A percentile compares a stretch with the other conserved stretches of the same genome.
phyloP scores from a whole-genome alignment of 2,888 invertebrate genomes.

The Neocrepidodera transversa region DNA sequence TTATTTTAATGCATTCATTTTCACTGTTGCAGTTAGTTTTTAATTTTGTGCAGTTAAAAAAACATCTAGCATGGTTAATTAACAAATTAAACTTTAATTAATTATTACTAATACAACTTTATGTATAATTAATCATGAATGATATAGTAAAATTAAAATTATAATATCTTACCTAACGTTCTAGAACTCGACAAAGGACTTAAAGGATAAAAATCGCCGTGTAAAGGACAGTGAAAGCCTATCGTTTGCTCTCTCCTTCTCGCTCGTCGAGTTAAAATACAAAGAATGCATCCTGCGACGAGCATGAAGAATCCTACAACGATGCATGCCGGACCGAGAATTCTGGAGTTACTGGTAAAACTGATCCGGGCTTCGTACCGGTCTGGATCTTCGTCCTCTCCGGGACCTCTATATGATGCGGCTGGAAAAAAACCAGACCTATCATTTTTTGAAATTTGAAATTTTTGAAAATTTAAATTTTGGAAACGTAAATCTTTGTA shows the following conservation, averaged over 20 bases:
- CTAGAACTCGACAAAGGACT: slow-evolving; percentile 67
- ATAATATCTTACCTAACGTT: slow-evolving; percentile 57
- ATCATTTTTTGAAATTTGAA: too few relatives aligned
- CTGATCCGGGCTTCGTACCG: slow-evolving; percentile 76
- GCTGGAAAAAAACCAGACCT: slow-evolving; percentile 61
- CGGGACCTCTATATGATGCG: slow-evolving; percentile 77
- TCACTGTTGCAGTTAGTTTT: neutral
- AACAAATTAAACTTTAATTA: too few relatives aligned
- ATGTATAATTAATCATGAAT: too few relatives aligned
- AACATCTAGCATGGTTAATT: too few relatives aligned
- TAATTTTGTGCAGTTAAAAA: neutral
- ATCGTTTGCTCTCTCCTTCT: slow-evolving; percentile 71
- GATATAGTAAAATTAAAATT: too few relatives aligned
- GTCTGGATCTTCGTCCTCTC: slow-evolving; percentile 75
- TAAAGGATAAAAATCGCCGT: slow-evolving; percentile 79
- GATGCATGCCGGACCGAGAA: slow-evolving; percentile 76
- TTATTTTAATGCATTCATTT: neutral
- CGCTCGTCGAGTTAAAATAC: slow-evolving; percentile 72
- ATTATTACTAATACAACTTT: too few relatives aligned
- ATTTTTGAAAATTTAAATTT: too few relatives aligned
- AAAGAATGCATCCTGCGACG: slow-evolving; percentile 69
- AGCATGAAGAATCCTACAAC: slow-evolving; percentile 78
- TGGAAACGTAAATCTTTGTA: too few relatives aligned
- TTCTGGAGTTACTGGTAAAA: slow-evolving; percentile 76
- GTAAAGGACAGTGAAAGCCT: slow-evolving; percentile 79